Conservation (phyloP, 1,140 invertebrate genomes). For the Cyclargus thomasi region DNA sequence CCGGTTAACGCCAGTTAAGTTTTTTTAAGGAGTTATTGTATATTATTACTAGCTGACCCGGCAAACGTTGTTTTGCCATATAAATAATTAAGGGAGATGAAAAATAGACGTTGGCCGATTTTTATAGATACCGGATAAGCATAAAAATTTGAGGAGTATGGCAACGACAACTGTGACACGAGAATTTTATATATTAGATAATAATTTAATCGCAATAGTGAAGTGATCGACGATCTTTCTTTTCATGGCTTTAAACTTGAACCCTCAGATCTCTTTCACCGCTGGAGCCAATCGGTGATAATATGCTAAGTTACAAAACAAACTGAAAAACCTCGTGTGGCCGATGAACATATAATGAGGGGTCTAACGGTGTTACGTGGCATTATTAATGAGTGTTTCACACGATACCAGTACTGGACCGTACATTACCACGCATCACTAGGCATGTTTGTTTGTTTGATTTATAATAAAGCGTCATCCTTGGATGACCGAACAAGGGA, state of each 20-base stretch:
- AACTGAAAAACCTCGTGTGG: background rate
- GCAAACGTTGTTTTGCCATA: too few relatives aligned
- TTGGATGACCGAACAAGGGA: background rate
- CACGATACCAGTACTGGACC: background rate
- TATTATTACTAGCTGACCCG: too few relatives aligned
- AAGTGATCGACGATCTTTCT: background rate
- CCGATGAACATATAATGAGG: constrained; percentile 14
- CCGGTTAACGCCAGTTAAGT: too few relatives aligned
- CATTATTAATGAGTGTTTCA: constrained; percentile 6
- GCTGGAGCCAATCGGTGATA: background rate
- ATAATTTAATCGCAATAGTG: background rate
- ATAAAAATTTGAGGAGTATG: too few relatives aligned
- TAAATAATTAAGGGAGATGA: too few relatives aligned
- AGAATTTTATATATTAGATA: too few relatives aligned
- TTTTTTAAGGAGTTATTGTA: too few relatives aligned
- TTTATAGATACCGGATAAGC: too few relatives aligned
- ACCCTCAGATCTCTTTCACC: background rate
- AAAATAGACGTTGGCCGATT: too few relatives aligned
- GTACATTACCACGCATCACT: constrained; percentile 7
- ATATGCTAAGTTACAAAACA: constrained; percentile 10
- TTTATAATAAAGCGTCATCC: constrained; percentile 6
- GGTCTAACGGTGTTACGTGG: constrained; percentile 11
- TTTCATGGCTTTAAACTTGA: background rate
- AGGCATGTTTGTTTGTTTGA: background rate
- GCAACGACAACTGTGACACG: too few relatives aligned